Conservation (phyloP, 2,113 vertebrate species). For the Sminthopsis crassicaudata region DNA sequence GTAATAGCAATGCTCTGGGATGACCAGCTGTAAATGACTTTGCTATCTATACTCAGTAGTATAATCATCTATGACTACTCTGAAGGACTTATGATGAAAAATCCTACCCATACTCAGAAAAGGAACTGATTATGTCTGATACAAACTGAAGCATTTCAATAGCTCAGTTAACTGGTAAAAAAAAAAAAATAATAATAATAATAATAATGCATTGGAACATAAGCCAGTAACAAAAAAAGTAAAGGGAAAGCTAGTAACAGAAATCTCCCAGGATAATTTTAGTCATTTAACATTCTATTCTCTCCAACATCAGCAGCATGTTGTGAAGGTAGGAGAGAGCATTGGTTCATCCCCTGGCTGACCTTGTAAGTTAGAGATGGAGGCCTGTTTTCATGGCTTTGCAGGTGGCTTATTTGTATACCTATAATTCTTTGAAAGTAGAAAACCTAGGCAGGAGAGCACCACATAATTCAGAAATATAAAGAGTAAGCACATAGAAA, state of each 20-base stretch:
- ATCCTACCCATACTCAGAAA: too few species aligned
- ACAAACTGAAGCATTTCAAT: not conserved
- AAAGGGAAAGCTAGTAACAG: not conserved
- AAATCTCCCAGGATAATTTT: not conserved
- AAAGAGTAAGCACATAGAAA: not conserved
- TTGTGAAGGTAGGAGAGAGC: not conserved
- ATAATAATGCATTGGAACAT: not conserved
- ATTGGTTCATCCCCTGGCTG: not conserved
- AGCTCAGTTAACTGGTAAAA: not conserved
- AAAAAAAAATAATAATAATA: too few species aligned
- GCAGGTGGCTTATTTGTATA: not conserved
- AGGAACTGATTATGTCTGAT: too few species aligned
- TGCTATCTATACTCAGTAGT: too few species aligned
- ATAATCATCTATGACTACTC: too few species aligned
- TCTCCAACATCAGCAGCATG: not conserved
- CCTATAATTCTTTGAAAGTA: not conserved
- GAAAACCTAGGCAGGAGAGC: conserved; percentile 1
- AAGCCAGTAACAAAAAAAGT: not conserved
- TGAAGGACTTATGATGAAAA: too few species aligned
- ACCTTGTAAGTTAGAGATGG: not conserved
- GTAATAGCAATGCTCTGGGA: too few species aligned
- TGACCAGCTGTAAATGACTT: too few species aligned
- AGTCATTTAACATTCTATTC: not conserved
- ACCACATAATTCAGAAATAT: not conserved
- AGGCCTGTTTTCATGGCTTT: not conserved